Percentiles rank a stretch among this genome's conserved stretches.
phyloP scores from a whole-genome alignment of 2,797 vertebrate species.

The Acanthurus tractus region DNA sequence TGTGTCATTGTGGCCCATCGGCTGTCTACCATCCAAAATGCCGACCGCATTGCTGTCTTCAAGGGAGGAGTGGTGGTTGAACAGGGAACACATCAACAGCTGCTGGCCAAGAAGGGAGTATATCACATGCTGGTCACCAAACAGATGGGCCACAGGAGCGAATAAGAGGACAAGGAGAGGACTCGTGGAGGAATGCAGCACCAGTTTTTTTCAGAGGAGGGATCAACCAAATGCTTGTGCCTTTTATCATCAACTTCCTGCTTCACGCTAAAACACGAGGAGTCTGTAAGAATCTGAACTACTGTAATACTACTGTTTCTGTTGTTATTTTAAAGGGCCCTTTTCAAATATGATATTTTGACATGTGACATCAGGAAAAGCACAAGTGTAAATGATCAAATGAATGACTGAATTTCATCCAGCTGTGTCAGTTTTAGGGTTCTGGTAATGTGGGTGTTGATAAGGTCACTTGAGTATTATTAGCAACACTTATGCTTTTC shows the following conservation, averaged over 20 bases:
- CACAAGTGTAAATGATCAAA: not conserved
- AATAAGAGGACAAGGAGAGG: constrained; percentile 32
- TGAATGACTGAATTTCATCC: not conserved
- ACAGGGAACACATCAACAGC: constrained; percentile 93
- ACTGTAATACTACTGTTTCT: not conserved
- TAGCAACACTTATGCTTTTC: not conserved
- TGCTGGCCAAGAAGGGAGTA: constrained; percentile 89
- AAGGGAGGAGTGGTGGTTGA: constrained; percentile 89
- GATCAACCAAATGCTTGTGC: constrained; percentile 5
- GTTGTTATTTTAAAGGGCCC: not conserved
- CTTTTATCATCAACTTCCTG: not conserved
- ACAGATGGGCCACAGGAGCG: constrained; percentile 75
- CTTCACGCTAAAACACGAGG: not conserved
- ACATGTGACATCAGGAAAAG: not conserved
- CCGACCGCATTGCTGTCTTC: constrained; percentile 91
- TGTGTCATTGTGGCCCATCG: constrained; percentile 95
- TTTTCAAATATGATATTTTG: constrained; percentile 2
- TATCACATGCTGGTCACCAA: constrained; percentile 92
- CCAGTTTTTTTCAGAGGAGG: not conserved
- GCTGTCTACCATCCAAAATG: constrained; percentile 94
- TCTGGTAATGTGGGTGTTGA: not conserved
- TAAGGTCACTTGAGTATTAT: not conserved
- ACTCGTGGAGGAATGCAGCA: not conserved
- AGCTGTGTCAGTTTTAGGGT: not conserved
- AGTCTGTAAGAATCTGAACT: not conserved